Percentiles rank a stretch among this genome's conserved stretches.
Evolutionary conservation across 2,888 invertebrate genomes (phyloP).

Genomic region (Morpho helenor): DNA sequence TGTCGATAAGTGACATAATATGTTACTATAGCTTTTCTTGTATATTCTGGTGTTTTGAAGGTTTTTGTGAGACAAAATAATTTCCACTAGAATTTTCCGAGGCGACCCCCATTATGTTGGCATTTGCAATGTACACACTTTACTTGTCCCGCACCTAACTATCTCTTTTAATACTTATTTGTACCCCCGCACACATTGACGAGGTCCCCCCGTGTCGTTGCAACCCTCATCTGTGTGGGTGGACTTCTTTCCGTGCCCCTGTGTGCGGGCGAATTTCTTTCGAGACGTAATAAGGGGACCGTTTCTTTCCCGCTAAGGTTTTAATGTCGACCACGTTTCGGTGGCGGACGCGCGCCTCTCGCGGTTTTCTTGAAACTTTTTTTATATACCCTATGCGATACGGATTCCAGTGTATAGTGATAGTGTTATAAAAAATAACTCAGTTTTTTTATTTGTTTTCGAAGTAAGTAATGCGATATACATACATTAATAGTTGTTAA

Average conservation of each 20-base stretch:
- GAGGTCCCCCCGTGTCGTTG: conserved; percentile 52
- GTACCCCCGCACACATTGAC: conserved; percentile 60
- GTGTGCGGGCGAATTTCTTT: conserved; percentile 77
- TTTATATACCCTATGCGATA: conserved; percentile 37
- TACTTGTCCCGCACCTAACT: conserved; percentile 68
- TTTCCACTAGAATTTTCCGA: conserved; percentile 15
- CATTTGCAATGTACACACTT: conserved; percentile 40
- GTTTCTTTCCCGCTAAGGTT: conserved; percentile 79
- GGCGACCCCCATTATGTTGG: conserved; percentile 19
- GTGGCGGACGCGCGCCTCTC: conserved; percentile 75
- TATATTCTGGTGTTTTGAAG: not conserved
- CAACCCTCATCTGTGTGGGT: conserved; percentile 57
- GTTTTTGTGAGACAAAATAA: conserved; percentile 3
- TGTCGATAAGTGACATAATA: too few species aligned
- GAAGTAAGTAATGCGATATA: conserved; percentile 23
- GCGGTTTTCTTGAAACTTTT: conserved; percentile 63
- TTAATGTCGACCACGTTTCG: conserved; percentile 79
- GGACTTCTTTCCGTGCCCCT: conserved; percentile 67
- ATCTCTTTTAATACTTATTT: conserved; percentile 78
- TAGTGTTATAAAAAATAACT: conserved; percentile 28
- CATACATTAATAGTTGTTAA: conserved; percentile 13
- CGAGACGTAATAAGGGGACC: conserved; percentile 79
- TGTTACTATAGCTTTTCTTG: not conserved
- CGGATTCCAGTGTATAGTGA: conserved; percentile 49
- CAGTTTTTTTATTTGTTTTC: conserved; percentile 24